These are phyloP conservation scores for Colinus virginianus DNA, from an alignment of 2,113 vertebrate species.

Conservation along the genomic window DNA sequence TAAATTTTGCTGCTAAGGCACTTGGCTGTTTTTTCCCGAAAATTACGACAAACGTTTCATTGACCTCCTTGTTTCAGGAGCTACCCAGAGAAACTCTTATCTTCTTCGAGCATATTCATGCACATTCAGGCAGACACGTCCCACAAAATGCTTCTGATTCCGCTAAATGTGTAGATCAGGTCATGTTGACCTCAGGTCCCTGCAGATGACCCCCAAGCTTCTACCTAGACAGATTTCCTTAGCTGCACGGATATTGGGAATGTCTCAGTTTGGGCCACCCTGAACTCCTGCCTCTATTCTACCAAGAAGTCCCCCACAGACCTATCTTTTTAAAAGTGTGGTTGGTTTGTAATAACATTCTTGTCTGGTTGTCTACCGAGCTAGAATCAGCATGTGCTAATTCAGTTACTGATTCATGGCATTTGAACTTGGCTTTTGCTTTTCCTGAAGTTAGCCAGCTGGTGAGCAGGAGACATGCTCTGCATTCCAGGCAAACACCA, in stretches of 20 bases:
- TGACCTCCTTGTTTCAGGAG: neutral
- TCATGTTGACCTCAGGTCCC: neutral
- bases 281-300: neutral
- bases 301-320: neutral
- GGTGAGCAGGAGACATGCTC: neutral
- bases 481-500: neutral
- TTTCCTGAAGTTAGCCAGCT: neutral
- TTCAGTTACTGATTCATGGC: neutral
- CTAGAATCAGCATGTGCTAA: neutral
- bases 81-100: neutral
- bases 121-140: neutral
- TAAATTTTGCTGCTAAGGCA: neutral
- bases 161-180: neutral
- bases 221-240: neutral
- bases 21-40: neutral
- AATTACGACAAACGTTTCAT: neutral
- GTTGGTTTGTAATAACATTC: neutral
- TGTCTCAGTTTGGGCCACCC: neutral
- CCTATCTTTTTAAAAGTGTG: neutral
- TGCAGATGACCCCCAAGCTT: neutral
- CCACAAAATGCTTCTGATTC: neutral
- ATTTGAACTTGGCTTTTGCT: constrained; percentile 6
- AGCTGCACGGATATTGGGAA: neutral
- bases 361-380: neutral
- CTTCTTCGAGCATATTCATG: neutral